These are phyloP conservation scores for Ceyx melanurus DNA, from an alignment of 2,113 vertebrate species.

Conservation along the genomic window DNA sequence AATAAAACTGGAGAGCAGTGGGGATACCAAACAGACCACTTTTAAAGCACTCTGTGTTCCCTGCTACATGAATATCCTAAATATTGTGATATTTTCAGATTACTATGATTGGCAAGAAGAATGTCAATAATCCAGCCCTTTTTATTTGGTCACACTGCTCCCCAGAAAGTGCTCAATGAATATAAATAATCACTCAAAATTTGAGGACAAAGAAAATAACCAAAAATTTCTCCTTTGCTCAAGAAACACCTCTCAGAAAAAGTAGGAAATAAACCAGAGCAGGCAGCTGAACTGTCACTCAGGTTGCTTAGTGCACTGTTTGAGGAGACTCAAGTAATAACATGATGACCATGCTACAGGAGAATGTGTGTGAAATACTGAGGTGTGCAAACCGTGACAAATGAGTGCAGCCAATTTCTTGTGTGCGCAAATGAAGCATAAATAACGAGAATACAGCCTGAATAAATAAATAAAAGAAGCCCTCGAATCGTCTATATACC, in stretches of 20 bases:
- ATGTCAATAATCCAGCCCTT: not conserved
- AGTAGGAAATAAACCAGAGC: not conserved
- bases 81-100: not conserved
- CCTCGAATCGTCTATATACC: not conserved
- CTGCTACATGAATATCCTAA: not conserved
- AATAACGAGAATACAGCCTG: not conserved
- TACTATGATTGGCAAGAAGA: not conserved
- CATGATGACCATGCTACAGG: not conserved
- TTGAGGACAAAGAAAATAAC: not conserved
- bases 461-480: not conserved
- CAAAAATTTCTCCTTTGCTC: not conserved
- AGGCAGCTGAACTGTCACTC: not conserved
- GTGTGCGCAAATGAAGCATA: not conserved
- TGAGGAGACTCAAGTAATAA: not conserved
- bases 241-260: not conserved
- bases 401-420: not conserved
- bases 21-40: not conserved
- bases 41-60: not conserved
- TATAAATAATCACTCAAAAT: not conserved
- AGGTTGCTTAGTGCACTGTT: not conserved
- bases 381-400: not conserved
- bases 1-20: not conserved
- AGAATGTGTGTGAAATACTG: not conserved
- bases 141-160: not conserved
- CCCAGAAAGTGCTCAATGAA: not conserved